phyloP scores from a whole-genome alignment of 2,888 invertebrate species.

The Julus scanicus region DNA sequence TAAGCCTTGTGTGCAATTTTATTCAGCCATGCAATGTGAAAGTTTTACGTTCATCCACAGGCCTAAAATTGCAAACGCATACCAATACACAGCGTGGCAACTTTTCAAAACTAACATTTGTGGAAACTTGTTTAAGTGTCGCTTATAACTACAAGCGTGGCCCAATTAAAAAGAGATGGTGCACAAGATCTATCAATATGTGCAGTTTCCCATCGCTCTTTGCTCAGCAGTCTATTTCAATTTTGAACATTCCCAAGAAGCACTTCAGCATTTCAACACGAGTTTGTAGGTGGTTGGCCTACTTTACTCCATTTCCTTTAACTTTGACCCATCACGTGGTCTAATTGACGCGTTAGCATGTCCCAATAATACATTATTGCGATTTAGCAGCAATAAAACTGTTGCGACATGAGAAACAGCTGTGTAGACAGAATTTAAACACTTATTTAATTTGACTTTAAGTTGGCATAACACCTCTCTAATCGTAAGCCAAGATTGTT shows the following conservation, averaged over 20 bases:
- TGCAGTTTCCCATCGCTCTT: not conserved
- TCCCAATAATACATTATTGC: not conserved
- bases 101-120: no score
- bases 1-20: not conserved
- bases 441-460: not conserved
- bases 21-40: not conserved
- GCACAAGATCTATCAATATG: not conserved
- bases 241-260: not conserved
- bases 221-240: not conserved
- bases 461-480: not conserved
- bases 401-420: not conserved
- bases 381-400: not conserved
- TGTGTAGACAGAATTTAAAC: not conserved
- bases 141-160: not conserved
- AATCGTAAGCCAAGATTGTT: not conserved
- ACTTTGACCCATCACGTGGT: not conserved
- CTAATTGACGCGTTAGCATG: not conserved
- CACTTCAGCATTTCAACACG: not conserved
- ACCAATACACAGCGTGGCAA: no score
- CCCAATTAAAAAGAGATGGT: not conserved
- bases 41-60: not conserved
- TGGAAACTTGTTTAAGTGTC: not conserved
- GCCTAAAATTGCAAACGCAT: not conserved
- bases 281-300: not conserved
- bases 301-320: not conserved